phyloP scores from a whole-genome alignment of 2,113 vertebrate genomes.

The Aleadryas rufinucha region DNA sequence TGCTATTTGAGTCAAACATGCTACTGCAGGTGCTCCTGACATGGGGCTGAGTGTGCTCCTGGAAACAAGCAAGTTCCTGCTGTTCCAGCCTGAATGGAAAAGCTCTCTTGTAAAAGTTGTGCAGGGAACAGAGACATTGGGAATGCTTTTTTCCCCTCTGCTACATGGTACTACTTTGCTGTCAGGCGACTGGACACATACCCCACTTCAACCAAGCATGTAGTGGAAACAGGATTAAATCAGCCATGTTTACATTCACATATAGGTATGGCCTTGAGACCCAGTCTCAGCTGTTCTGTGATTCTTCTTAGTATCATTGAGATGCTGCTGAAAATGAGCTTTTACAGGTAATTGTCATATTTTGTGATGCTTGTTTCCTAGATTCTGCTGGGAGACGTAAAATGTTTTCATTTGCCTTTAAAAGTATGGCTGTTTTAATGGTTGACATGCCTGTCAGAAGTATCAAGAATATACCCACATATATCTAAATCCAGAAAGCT shows the following conservation, averaged over 20 bases:
- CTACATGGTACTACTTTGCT: not conserved
- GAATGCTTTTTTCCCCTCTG: not conserved
- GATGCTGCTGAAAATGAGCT: not conserved
- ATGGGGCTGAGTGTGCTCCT: accelerated
- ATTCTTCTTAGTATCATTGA: not conserved
- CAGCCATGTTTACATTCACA: not conserved
- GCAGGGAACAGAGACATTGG: accelerated
- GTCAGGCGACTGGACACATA: not conserved
- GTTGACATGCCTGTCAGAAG: not conserved
- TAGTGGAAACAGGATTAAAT: not conserved
- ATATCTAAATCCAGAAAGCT: not conserved
- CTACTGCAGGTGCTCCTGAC: not conserved
- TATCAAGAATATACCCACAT: not conserved
- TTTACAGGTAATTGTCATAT: not conserved
- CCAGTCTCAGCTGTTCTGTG: not conserved
- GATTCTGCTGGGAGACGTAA: not conserved
- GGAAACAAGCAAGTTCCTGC: not conserved
- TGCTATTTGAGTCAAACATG: not conserved
- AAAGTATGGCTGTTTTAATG: not conserved
- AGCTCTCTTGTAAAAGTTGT: not conserved
- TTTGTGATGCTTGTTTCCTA: not conserved
- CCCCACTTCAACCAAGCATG: not conserved
- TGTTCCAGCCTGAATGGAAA: not conserved
- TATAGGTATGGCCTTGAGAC: not conserved
- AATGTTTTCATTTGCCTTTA: not conserved